phyloP scores from a whole-genome alignment of 2,113 vertebrate genomes.

The Melanotaenia duboulayi region DNA sequence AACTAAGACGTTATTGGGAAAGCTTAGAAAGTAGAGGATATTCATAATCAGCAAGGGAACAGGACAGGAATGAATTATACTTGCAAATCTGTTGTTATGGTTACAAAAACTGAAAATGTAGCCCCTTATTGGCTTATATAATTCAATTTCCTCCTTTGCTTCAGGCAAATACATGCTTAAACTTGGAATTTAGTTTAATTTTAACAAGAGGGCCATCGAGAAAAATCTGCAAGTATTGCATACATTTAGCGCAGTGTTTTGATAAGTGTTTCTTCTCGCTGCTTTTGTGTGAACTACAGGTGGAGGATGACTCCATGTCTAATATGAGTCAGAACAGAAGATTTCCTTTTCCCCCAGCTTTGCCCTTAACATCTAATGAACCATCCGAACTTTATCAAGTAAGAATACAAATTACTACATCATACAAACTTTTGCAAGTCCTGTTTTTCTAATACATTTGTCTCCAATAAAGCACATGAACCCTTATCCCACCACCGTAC shows the following conservation, averaged over 20 bases:
- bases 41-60: not conserved
- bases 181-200: not conserved
- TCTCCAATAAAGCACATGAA: not conserved
- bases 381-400: conserved; percentile 84
- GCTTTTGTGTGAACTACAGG: conserved; percentile 51
- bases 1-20: not conserved
- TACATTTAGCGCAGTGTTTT: not conserved
- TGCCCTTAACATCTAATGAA: conserved; percentile 47
- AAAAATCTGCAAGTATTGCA: not conserved
- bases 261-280: not conserved
- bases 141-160: not conserved
- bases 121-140: not conserved
- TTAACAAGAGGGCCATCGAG: not conserved
- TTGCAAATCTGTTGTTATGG: not conserved
- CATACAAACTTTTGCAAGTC: not conserved
- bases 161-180: not conserved
- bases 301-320: conserved; percentile 66
- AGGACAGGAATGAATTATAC: not conserved
- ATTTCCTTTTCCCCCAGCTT: conserved; percentile 63
- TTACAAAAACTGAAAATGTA: not conserved
- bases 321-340: conserved; percentile 75
- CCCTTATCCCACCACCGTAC: not conserved
- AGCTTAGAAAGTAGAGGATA: not conserved
- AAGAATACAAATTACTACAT: conserved; percentile 12
- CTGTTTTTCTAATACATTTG: not conserved